Base-by-base conservation (phyloP, 2,888 invertebrate genomes). In the Diogma glabrata region DNA sequence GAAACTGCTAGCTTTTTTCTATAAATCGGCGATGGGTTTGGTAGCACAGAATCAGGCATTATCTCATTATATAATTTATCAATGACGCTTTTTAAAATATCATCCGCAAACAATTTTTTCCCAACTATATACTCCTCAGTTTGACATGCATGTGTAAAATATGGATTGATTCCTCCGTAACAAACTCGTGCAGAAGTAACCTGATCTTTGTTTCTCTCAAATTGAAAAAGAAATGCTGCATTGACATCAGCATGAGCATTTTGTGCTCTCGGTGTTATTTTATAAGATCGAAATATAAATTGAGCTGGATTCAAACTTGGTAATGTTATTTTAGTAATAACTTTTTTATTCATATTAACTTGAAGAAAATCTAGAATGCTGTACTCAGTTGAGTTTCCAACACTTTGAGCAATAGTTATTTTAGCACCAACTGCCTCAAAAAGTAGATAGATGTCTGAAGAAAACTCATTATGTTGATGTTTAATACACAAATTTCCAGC, bases 221-320 rank as follows among this genome's bases (percentile, higher is more conserved):
- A 60, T 63, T 77, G 75, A 50, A 81, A 74, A 1, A 81, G 63
- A 60, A 86, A 85, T 4, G 81, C 87, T 19, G 82, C 82, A 59
- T 87, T 87, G 0, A 88, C 81, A 47, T 82, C 75, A 0, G 87
- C 86, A 60, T 83, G 84, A 0, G 84, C 78, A 60, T 82, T 85
- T 69, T 84, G 84, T 1, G 81, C 75, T 54, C 84, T 69, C 1
- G 82, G 79, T 77, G 82, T 83, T 47, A 86, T 78, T 84, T 87
- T 60, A 66, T 75, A 75, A 6, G 73, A 71, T 57, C 69, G 65
- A 53, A 72, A 71, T 7, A 63, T 60, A 49, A 68, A 68, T 5
- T 69, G 65, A 52, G 58, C 59, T 33, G 61, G 55, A 22, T 61
- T 58, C 5, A 61, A 55, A 26, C 59, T 54, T 22, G 60, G 59